phyloP scores from a whole-genome alignment of 2,888 invertebrate species.

The Branchellion lobata region DNA sequence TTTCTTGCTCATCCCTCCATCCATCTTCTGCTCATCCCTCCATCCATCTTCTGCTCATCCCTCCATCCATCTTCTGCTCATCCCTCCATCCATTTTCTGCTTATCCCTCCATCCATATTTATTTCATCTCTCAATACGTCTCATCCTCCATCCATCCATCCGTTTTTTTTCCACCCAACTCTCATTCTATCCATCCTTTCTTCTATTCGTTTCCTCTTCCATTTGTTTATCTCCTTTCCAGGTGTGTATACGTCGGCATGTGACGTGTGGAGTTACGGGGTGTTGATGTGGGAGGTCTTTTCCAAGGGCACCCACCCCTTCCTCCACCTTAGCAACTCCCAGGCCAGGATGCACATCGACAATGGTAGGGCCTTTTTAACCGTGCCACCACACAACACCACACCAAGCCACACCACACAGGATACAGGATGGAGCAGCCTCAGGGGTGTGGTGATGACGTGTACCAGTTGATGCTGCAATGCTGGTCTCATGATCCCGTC shows the following conservation, averaged over 20 bases:
- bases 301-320: conserved; percentile 90
- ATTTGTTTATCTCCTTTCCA: conserved; percentile 63
- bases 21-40: too few species aligned
- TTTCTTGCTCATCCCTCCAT: too few species aligned
- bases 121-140: not conserved
- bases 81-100: not conserved
- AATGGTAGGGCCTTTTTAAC: not conserved
- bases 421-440: not conserved
- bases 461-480: not conserved
- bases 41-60: too few species aligned
- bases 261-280: conserved; percentile 96
- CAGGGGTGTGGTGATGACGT: not conserved
- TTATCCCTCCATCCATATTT: not conserved
- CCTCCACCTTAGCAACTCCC: conserved; percentile 86
- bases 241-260: conserved; percentile 90
- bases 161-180: too few species aligned
- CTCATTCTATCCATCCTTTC: too few species aligned
- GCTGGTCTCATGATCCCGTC: not conserved
- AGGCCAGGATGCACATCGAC: conserved; percentile 89
- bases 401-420: not conserved
- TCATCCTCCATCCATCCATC: too few species aligned
- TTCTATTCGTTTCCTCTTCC: too few species aligned
- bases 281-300: conserved; percentile 94
- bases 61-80: too few species aligned
- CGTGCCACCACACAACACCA: not conserved